Conservation (phyloP, 2,113 vertebrate species). For the Motacilla tschutschensis region DNA sequence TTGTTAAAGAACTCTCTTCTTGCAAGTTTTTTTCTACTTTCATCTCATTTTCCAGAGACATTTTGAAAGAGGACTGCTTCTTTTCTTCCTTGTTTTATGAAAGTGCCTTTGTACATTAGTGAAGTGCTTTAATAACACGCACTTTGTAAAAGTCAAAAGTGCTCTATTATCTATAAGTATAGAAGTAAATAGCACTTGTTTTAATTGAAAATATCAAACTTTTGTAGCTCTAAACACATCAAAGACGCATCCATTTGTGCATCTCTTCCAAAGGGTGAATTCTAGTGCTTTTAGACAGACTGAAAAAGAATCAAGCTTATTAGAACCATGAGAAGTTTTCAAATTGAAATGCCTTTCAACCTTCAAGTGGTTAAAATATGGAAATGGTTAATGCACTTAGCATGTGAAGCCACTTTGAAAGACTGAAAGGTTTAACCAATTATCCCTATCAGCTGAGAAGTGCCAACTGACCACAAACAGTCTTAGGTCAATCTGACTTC, state of each 20-base stretch:
- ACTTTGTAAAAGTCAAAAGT: constrained; percentile 55
- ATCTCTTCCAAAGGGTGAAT: constrained; percentile 49
- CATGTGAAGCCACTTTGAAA: neutral
- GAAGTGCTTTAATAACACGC: constrained; percentile 48
- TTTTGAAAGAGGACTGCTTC: constrained; percentile 56
- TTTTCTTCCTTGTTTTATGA: constrained; percentile 57
- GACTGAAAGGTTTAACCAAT: neutral
- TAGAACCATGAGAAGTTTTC: constrained; percentile 34
- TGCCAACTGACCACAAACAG: neutral
- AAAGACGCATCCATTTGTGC: constrained; percentile 59
- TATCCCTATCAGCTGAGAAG: neutral
- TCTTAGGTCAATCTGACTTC: neutral
- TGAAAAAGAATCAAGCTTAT: constrained; percentile 39
- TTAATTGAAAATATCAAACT: constrained; percentile 67
- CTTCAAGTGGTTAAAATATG: constrained; percentile 56
- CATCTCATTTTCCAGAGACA: constrained; percentile 62
- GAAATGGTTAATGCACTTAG: constrained; percentile 47
- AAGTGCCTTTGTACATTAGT: constrained; percentile 57
- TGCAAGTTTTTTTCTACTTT: constrained; percentile 39
- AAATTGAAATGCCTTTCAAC: constrained; percentile 44
- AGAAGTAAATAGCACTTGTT: constrained; percentile 65
- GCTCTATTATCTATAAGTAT: constrained; percentile 40
- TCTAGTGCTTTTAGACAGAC: constrained; percentile 46
- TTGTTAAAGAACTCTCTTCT: constrained; percentile 56
- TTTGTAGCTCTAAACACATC: constrained; percentile 60